Evolutionary conservation across 2,113 vertebrate species (phyloP).

Genomic region (Cercocebus atys): DNA sequence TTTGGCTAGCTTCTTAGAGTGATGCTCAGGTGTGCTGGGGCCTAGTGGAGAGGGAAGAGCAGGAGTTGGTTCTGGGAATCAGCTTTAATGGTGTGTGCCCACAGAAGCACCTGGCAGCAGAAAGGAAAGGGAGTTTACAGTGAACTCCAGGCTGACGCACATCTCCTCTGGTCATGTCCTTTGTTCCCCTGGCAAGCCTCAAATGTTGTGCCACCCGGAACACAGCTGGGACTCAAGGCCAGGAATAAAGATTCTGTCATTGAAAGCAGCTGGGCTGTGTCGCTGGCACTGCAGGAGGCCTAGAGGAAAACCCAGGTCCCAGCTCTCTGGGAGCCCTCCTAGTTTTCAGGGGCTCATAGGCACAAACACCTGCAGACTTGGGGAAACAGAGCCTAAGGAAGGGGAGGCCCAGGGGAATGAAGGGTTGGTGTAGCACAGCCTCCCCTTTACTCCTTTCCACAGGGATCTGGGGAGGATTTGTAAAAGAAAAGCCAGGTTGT

Average conservation of each 20-base stretch:
- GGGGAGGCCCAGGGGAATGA: not conserved
- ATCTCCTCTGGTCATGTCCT: not conserved
- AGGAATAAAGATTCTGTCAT: not conserved
- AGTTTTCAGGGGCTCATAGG: not conserved
- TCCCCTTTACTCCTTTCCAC: not conserved
- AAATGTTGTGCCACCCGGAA: conserved; percentile 9
- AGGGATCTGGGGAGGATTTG: not conserved
- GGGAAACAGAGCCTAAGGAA: not conserved
- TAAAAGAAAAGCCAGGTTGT: conserved; percentile 8
- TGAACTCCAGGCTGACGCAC: not conserved
- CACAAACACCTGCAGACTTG: not conserved
- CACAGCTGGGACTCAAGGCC: not conserved
- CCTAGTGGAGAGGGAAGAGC: not conserved
- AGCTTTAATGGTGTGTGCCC: not conserved
- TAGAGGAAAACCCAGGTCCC: not conserved
- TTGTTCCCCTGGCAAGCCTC: not conserved
- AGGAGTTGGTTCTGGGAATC: not conserved
- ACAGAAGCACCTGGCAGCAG: not conserved
- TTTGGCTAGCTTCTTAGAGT: not conserved
- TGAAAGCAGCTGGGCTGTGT: conserved; percentile 29
- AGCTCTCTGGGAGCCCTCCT: not conserved
- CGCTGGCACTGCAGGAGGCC: not conserved
- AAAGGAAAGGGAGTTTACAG: not conserved
- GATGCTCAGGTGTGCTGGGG: not conserved
- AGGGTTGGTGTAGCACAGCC: too few species aligned